phyloP scores from a whole-genome alignment of 2,888 invertebrate genomes.

The Leptinotarsa juncta region DNA sequence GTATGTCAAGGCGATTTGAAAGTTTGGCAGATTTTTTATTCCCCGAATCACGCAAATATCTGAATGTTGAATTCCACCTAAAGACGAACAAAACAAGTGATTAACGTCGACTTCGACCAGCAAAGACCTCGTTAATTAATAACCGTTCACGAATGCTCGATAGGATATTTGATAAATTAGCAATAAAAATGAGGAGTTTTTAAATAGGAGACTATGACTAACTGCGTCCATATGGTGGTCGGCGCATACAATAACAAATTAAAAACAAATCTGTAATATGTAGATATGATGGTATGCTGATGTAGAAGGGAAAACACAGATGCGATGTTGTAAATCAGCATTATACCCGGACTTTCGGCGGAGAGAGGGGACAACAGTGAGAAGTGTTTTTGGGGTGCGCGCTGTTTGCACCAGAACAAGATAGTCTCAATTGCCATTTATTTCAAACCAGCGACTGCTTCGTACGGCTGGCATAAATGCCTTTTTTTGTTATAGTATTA shows the following conservation, averaged over 20 bases:
- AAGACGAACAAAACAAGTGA: not conserved
- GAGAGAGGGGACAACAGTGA: slow-evolving; percentile 47
- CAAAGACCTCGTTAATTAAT: not conserved
- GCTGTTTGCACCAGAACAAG: slow-evolving; percentile 40
- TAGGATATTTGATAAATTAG: slow-evolving; percentile 5
- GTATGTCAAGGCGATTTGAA: not conserved
- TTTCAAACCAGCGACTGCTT: no score
- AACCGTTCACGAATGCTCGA: not conserved
- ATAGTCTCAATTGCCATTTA: not conserved
- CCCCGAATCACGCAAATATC: not conserved
- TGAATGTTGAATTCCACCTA: not conserved
- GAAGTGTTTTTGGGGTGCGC: slow-evolving; percentile 48
- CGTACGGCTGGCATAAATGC: no score
- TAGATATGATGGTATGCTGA: slow-evolving; percentile 52
- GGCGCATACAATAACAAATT: slow-evolving; percentile 51
- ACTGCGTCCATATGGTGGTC: slow-evolving; percentile 45
- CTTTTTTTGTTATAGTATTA: no score
- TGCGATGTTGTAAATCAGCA: slow-evolving; percentile 59
- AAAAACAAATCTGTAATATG: slow-evolving; percentile 61
- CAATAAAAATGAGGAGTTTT: not conserved
- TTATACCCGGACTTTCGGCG: slow-evolving; percentile 49
- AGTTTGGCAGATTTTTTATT: not conserved
- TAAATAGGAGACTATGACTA: slow-evolving; percentile 21
- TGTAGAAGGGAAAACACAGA: slow-evolving; percentile 66
- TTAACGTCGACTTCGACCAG: not conserved